A percentile compares a stretch with the other conserved stretches of the same genome.
phyloP scores from a whole-genome alignment of 2,888 invertebrate species.

The Lepeophtheirus nordmannii region DNA sequence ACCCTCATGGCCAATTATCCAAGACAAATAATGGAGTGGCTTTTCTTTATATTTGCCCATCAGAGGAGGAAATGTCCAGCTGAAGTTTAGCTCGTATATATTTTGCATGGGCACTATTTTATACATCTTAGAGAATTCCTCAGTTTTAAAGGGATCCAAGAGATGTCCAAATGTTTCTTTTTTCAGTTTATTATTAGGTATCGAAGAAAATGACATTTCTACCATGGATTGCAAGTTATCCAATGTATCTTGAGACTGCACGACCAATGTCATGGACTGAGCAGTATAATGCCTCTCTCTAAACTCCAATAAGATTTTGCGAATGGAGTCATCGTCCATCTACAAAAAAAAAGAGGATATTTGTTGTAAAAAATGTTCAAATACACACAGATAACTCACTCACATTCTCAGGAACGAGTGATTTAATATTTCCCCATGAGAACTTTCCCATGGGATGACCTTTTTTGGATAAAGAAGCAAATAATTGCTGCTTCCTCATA shows the following conservation, averaged over 20 bases:
- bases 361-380: too few relatives aligned
- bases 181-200: conserved; percentile 22
- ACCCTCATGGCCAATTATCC: conserved; percentile 71
- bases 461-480: conserved; percentile 49
- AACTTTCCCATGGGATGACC: conserved; percentile 55
- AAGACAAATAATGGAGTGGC: conserved; percentile 58
- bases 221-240: conserved; percentile 27
- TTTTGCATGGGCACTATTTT: conserved; percentile 60
- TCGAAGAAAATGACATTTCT: conserved; percentile 26
- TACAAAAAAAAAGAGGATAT: neutral
- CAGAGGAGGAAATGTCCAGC: conserved; percentile 48
- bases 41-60: conserved; percentile 54
- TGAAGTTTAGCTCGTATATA: conserved; percentile 48
- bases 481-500: conserved; percentile 45
- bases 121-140: conserved; percentile 40
- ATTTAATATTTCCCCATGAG: conserved; percentile 65
- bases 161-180: conserved; percentile 30
- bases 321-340: conserved; percentile 36
- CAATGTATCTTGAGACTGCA: conserved; percentile 43
- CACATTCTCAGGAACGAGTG: conserved; percentile 46
- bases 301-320: conserved; percentile 55
- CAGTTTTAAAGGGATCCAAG: conserved; percentile 44
- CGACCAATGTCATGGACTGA: conserved; percentile 68
- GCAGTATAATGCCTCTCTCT: conserved; percentile 63
- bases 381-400: neutral